These are phyloP conservation scores for Epirrhoe tristata DNA, from an alignment of 2,888 invertebrate genomes.

Conservation along the genomic window DNA sequence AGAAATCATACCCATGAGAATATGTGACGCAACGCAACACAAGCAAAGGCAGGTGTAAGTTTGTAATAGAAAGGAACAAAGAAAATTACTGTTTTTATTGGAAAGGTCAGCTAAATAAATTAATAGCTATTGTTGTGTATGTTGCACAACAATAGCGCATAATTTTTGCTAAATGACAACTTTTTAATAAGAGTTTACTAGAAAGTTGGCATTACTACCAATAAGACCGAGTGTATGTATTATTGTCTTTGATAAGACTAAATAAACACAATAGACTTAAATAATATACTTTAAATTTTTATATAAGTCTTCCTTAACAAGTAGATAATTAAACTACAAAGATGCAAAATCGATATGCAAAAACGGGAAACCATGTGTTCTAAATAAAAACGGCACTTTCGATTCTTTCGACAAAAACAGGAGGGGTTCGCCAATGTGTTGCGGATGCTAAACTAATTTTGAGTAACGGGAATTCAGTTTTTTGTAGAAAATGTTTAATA, in stretches of 20 bases:
- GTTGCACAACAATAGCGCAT: slow-evolving; percentile 43
- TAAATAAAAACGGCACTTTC: slow-evolving; percentile 52
- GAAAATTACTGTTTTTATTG: slow-evolving; percentile 66
- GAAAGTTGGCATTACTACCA: too few relatives aligned
- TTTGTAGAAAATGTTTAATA: slow-evolving; percentile 44
- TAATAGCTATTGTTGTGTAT: too few relatives aligned
- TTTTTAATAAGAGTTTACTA: background rate
- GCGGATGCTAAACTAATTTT: slow-evolving; percentile 67
- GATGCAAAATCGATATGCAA: slow-evolving; percentile 37
- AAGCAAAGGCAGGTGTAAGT: slow-evolving; percentile 77
- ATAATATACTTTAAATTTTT: background rate
- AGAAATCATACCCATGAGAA: slow-evolving; percentile 75
- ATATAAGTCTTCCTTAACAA: background rate
- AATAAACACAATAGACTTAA: background rate
- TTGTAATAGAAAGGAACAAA: slow-evolving; percentile 71
- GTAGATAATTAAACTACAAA: slow-evolving; percentile 5
- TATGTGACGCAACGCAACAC: slow-evolving; percentile 77
- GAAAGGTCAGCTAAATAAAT: slow-evolving; percentile 80
- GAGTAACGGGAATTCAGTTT: slow-evolving; percentile 56
- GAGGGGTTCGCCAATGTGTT: slow-evolving; percentile 52
- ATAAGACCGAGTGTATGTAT: too few relatives aligned
- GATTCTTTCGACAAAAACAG: slow-evolving; percentile 52
- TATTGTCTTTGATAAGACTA: background rate
- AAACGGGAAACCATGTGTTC: slow-evolving; percentile 39
- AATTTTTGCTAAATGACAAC: background rate